Evolutionary conservation across 2,888 invertebrate genomes (phyloP), one percentile per base, ranked within the genome.

Genomic region (Onchidella celtica): DNA sequence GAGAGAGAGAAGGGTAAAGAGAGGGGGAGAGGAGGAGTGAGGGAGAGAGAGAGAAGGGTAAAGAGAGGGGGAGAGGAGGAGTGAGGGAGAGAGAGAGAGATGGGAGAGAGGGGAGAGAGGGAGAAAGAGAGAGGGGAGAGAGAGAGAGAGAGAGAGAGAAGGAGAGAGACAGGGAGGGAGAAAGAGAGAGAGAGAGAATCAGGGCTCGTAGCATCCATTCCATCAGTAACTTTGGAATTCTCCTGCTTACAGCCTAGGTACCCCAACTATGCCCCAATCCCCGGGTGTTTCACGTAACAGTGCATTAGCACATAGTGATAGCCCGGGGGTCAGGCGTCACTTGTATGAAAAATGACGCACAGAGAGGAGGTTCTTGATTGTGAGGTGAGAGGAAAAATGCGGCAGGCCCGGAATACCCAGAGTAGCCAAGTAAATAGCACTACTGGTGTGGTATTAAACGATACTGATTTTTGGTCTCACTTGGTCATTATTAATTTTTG

Each of bases 161-260:
- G 32, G 68, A 68, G 68, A 68, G 68, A 68, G 68, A n/a, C n/a
- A n/a, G n/a, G n/a, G n/a, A n/a, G n/a, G n/a, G n/a, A n/a, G n/a
- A n/a, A n/a, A n/a, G n/a, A 68, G 68, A 68, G 34, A 68, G 68
- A 68, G 68, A 68, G 29, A 68, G 29, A 9, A 9, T 32, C 47
- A 47, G 47, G 47, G 17, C 6, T 11, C 17, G 47, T 6, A 47
- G 47, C 47, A 47, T 47, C 47, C 47, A 47, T 47, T 47, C 47
- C 17, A 11, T 17, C 47, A 47, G 17, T 47, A 47, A 47, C 47
- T 11, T 6, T 11, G 17, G 47, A 47, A 47, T 47, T 47, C 47
- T 47, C 17, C 9, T 17, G 9, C 47, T 6, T 17, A 11, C 17
- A 17, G 6, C 47, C 47, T 47, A 47, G 9, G 17, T 47, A 47